Conservation (phyloP, 2,797 vertebrate species). For the Tadarida brasiliensis region DNA sequence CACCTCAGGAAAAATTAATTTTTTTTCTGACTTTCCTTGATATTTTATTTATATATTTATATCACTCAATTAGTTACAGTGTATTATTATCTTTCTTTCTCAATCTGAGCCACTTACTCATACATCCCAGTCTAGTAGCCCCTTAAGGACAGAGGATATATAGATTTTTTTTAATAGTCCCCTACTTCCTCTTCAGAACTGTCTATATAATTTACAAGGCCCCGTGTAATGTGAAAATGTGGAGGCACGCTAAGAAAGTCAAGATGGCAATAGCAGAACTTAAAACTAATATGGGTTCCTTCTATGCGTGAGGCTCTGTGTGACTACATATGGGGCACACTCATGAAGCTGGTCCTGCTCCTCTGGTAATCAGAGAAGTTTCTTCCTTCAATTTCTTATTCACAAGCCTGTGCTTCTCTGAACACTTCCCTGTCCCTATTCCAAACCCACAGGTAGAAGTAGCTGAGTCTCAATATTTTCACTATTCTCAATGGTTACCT, state of each 20-base stretch:
- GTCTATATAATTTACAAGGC: background rate
- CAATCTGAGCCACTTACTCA: background rate
- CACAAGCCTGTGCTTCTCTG: background rate
- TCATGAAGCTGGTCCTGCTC: background rate
- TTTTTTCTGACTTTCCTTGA: background rate
- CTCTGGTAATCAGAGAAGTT: background rate
- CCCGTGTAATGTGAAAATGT: background rate
- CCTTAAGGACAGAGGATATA: background rate
- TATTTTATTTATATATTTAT: background rate
- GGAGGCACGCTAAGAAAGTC: background rate
- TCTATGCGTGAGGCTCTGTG: background rate
- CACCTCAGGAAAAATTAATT: background rate
- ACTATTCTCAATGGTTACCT: background rate
- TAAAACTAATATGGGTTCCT: background rate
- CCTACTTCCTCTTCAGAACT: background rate
- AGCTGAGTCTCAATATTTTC: slow-evolving; percentile 10
- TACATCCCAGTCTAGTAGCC: background rate
- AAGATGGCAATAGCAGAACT: background rate
- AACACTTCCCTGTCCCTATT: background rate
- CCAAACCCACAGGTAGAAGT: background rate
- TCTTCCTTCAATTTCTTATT: background rate
- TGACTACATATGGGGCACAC: background rate
- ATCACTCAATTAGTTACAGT: background rate
- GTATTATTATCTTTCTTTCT: slow-evolving; percentile 11
- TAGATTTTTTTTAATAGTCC: background rate